Conservation (phyloP, 2,888 invertebrate species). For the Taphrorychus bicolor region DNA sequence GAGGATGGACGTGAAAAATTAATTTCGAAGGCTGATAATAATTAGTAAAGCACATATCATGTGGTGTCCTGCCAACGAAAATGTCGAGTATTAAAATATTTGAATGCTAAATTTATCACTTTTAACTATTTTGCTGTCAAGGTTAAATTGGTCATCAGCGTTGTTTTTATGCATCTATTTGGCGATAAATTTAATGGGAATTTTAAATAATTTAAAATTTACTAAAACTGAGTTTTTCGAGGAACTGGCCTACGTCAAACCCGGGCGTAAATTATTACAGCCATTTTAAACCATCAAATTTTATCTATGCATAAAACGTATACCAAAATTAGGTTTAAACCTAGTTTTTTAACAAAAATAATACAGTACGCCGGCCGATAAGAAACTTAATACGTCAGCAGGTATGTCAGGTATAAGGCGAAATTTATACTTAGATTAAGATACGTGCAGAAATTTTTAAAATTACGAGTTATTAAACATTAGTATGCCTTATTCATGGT, state of each 20-base stretch:
- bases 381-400: too few relatives aligned
- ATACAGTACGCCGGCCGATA: too few relatives aligned
- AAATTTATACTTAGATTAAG: slow-evolving; percentile 12
- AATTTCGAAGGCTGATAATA: slow-evolving; percentile 4
- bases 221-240: slow-evolving; percentile 11
- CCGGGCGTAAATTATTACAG: neutral
- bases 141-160: slow-evolving; percentile 40
- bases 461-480: slow-evolving; percentile 35
- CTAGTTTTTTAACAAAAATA: slow-evolving; percentile 6
- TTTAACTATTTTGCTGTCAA: slow-evolving; percentile 35
- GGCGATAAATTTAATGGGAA: slow-evolving; percentile 40
- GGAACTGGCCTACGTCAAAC: neutral
- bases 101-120: slow-evolving; percentile 35
- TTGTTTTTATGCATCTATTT: slow-evolving; percentile 40
- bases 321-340: neutral
- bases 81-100: slow-evolving; percentile 21
- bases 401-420: too few relatives aligned
- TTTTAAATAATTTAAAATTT: slow-evolving; percentile 34
- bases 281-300: neutral
- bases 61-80: neutral
- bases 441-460: slow-evolving; percentile 33
- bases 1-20: neutral
- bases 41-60: neutral
- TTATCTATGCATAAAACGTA: neutral
- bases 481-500: slow-evolving; percentile 37